Evolutionary conservation across 2,888 invertebrate genomes (phyloP).

Genomic region (Galeopsomyia nigrocyanea): DNA sequence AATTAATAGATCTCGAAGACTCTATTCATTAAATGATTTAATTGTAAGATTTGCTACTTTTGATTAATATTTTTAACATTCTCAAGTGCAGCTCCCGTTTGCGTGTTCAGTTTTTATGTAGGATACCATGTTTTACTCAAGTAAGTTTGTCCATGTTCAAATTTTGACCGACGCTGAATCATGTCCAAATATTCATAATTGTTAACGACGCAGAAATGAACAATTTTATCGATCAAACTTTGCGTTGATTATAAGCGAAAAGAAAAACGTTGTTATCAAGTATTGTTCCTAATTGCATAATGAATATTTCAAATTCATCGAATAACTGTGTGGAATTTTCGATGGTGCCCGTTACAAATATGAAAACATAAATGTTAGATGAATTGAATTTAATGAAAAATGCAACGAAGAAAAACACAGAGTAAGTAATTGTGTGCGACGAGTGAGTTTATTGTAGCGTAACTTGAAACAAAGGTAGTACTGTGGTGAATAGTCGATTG

Average conservation of each 20-base stretch:
- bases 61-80: no score
- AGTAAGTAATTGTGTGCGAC: background rate
- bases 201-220: no score
- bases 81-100: no score
- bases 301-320: conserved; percentile 15
- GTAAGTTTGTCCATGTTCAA: no score
- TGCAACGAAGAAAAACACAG: conserved; percentile 33
- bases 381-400: conserved; percentile 25
- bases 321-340: conserved; percentile 36
- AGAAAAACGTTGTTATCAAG: conserved; percentile 5
- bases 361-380: conserved; percentile 30
- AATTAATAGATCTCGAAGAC: no score
- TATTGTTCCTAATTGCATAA: conserved; percentile 25
- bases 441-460: conserved; percentile 5
- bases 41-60: no score
- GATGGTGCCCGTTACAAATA: conserved; percentile 9
- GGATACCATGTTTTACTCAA: no score
- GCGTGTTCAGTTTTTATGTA: no score
- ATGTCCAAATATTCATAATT: no score
- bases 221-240: background rate
- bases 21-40: no score
- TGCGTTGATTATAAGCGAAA: background rate
- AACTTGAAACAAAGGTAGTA: conserved; percentile 12
- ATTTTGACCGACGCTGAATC: no score
- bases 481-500: conserved; percentile 47